phyloP scores from a whole-genome alignment of 2,113 vertebrate genomes.

The Peromyscus polionotus region DNA sequence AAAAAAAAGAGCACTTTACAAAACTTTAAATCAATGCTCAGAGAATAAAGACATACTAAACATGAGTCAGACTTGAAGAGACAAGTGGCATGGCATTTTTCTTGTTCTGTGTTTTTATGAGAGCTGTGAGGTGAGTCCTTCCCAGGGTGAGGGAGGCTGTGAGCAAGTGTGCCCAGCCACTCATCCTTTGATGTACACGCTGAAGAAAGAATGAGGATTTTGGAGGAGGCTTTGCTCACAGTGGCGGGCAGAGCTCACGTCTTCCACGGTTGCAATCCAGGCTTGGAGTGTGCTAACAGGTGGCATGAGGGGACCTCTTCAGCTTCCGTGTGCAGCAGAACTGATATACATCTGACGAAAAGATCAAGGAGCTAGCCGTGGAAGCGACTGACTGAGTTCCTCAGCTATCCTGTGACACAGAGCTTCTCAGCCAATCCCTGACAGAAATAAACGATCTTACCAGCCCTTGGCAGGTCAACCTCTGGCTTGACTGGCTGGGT shows the following conservation, averaged over 20 bases:
- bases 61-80: not conserved
- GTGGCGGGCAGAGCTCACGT: too few species aligned
- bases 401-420: not conserved
- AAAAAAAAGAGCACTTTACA: not conserved
- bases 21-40: not conserved
- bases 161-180: fast-evolving
- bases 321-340: fast-evolving
- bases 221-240: not conserved
- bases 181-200: not conserved
- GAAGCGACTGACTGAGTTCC: fast-evolving
- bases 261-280: not conserved
- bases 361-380: not conserved
- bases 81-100: too few species aligned
- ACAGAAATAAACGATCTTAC: not conserved
- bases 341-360: fast-evolving
- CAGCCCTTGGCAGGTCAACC: not conserved
- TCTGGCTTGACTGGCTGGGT: not conserved
- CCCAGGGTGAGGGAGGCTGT: not conserved
- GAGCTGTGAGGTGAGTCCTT: not conserved
- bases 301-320: not conserved
- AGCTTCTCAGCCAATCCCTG: not conserved
- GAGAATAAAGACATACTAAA: not conserved
- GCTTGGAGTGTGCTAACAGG: not conserved
- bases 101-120: not conserved
- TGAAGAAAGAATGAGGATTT: not conserved